phyloP scores from a whole-genome alignment of 2,888 invertebrate species.

The Ormyrus thymus region DNA sequence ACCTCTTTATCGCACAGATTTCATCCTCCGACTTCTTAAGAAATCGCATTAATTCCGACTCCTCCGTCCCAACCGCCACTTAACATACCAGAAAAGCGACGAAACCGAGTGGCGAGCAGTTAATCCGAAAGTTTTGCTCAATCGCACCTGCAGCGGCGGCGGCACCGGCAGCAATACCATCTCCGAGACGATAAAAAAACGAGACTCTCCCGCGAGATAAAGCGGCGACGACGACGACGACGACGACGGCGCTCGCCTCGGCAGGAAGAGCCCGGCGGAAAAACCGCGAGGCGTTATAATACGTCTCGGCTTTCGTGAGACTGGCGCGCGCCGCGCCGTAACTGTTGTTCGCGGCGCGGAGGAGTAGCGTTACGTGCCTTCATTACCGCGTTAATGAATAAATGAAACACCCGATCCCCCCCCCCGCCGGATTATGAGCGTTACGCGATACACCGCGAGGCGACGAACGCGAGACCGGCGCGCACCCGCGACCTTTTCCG shows the following conservation, averaged over 20 bases:
- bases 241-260: no score
- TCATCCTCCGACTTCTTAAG: no score
- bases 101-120: no score
- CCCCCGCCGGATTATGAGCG: conserved; percentile 1
- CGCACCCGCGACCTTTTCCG: neutral
- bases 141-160: neutral
- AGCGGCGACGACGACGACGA: neutral
- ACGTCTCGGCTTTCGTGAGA: conserved; percentile 42
- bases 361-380: conserved; percentile 56
- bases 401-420: conserved; percentile 47
- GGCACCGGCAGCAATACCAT: neutral
- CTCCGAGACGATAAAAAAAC: neutral
- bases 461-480: neutral
- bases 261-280: conserved; percentile 22
- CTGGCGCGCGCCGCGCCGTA: conserved; percentile 6
- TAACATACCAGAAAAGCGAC: no score
- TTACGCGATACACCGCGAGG: conserved; percentile 12
- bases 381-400: conserved; percentile 59
- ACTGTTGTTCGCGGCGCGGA: conserved; percentile 52
- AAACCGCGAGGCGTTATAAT: conserved; percentile 44
- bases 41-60: no score
- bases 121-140: neutral
- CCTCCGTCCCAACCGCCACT: no score
- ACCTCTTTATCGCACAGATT: no score
- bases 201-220: conserved; percentile 7